Evolutionary conservation across 2,888 invertebrate species (phyloP), one percentile per base, ranked within the genome.

Genomic region (Deilephila elpenor): DNA sequence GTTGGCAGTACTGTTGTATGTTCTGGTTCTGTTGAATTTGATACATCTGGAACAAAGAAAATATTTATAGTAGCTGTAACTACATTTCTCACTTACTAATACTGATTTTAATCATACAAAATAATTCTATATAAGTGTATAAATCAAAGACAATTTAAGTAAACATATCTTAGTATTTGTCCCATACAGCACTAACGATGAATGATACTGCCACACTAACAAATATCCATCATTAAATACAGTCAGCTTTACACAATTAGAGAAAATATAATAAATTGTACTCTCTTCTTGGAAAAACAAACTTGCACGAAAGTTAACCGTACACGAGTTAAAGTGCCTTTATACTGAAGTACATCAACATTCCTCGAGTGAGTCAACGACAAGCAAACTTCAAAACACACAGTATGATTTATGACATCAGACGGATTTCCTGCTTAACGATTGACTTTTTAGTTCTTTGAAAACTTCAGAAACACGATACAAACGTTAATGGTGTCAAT

Each of bases 11-110:
- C 80, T 75, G 93, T 91, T 56, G 83, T 89, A 72, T 86, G 89
- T 37, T 92, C 93, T 25, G 89, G 75, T 82, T 91, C 90, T 51
- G 92, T 90, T 74, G 90, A 89, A 80, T 89, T 94, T 79, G 89
- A 82, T 76, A 82, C 82, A 80, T 93, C 94, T 94, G 91, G 25
- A 93, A 93, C 86, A 91, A 93, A 73, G 44, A 78, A 76, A 72
- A 62, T 59, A 51, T n/a, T 51, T 19, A 56, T 1, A n/a, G 6
- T 56, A n/a, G n/a, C 56, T 56, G 5, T 5, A n/a, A 1, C 11
- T 25, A 25, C 25, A 25, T 25, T 44, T 44, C 11, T 11, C 2
- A 44, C 1, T 11, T 44, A 19, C 14, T n/a, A 56, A 56, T 56
- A 56, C 14, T 6, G 56, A 51, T 8, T n/a, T n/a, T n/a, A n/a